phyloP scores from a whole-genome alignment of 2,113 vertebrate genomes.

The Zapus hudsonius region DNA sequence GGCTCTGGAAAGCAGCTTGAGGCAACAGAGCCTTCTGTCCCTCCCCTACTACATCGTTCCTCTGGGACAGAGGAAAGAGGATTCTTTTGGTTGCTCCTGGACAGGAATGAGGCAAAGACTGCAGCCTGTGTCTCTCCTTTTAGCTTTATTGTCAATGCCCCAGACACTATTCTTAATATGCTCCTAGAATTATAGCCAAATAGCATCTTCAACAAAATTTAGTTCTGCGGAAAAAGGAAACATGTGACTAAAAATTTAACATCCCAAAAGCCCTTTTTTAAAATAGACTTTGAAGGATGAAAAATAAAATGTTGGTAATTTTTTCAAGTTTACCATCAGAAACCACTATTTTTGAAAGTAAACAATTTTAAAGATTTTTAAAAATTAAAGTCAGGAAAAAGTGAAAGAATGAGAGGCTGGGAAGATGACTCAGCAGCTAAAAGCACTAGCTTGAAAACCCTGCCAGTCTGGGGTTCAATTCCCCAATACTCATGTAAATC shows the following conservation, averaged over 20 bases:
- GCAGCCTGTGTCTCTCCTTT: not conserved
- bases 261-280: conserved; percentile 53
- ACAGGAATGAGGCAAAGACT: not conserved
- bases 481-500: no score
- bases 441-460: no score
- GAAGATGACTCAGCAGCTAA: no score
- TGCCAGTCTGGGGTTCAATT: no score
- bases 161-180: conserved; percentile 30
- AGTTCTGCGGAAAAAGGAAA: conserved; percentile 42
- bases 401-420: not conserved
- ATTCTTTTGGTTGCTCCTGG: not conserved
- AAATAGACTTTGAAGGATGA: conserved; percentile 28
- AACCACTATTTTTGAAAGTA: conserved; percentile 14
- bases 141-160: not conserved
- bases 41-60: not conserved
- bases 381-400: conserved; percentile 39
- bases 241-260: conserved; percentile 49
- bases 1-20: not conserved
- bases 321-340: not conserved
- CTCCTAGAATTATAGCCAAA: conserved; percentile 42
- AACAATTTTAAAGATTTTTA: conserved; percentile 41
- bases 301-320: conserved; percentile 22
- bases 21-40: not conserved
- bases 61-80: not conserved
- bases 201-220: conserved; percentile 44